These are phyloP conservation scores for Lutjanus erythropterus DNA, from an alignment of 2,113 vertebrate species.

Conservation along the genomic window DNA sequence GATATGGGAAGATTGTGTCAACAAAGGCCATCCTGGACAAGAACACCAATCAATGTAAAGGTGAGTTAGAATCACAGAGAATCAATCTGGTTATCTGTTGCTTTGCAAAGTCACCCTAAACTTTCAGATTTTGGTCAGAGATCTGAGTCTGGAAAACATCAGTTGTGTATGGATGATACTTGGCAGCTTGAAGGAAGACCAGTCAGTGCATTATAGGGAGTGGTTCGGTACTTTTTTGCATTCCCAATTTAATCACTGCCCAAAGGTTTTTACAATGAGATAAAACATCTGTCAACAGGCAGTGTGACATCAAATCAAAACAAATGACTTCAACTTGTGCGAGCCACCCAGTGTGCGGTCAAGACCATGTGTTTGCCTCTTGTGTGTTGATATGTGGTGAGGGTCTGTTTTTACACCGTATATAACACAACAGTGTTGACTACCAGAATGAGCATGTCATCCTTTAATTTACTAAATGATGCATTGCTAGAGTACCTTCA, in stretches of 20 bases:
- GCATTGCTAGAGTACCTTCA: slow-evolving; percentile 32
- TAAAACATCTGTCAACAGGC: slow-evolving; percentile 8
- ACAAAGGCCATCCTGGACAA: slow-evolving; percentile 99
- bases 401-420: not conserved
- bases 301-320: slow-evolving; percentile 15
- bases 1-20: slow-evolving; percentile 98
- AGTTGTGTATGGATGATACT: slow-evolving; percentile 27
- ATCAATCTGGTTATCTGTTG: slow-evolving; percentile 9
- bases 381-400: not conserved
- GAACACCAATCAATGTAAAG: slow-evolving; percentile 99
- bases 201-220: slow-evolving; percentile 16
- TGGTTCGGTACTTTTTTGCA: slow-evolving; percentile 16
- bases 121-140: not conserved
- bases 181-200: slow-evolving; percentile 25
- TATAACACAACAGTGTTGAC: slow-evolving; percentile 3
- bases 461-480: slow-evolving; percentile 36
- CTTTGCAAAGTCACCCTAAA: not conserved
- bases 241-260: slow-evolving; percentile 29
- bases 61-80: slow-evolving; percentile 80
- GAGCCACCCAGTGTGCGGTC: not conserved
- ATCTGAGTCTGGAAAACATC: slow-evolving; percentile 38
- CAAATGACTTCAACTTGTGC: not conserved
- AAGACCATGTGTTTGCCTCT: slow-evolving; percentile 29
- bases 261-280: slow-evolving; percentile 10
- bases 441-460: slow-evolving; percentile 20